A percentile compares a stretch with the other conserved stretches of the same genome.
Conservation (phyloP, 2,113 vertebrate genomes). For the Aptenodytes forsteri region DNA sequence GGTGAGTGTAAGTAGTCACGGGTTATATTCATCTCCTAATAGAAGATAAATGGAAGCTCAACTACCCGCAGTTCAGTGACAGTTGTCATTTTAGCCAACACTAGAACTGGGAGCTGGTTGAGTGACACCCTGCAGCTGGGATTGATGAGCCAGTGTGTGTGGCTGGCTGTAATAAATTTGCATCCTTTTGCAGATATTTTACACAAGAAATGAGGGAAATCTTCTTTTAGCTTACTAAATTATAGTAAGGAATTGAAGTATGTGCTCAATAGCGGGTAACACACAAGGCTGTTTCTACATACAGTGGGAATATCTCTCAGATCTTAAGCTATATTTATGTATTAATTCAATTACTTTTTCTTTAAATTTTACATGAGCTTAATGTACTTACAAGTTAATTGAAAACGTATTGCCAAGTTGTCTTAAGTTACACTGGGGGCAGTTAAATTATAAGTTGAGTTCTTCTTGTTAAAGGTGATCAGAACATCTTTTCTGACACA, state of each 20-base stretch:
- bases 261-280: background rate
- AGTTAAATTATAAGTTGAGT: background rate
- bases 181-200: background rate
- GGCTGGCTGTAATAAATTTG: background rate
- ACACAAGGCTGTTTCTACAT: background rate
- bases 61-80: background rate
- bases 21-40: background rate
- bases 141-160: background rate
- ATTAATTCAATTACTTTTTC: background rate
- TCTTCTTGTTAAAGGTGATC: background rate
- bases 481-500: background rate
- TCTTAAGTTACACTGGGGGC: background rate
- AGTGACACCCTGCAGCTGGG: background rate
- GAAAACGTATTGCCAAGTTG: background rate
- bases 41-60: background rate
- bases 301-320: background rate
- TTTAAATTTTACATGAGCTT: background rate
- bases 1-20: background rate
- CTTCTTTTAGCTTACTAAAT: background rate
- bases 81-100: accelerated
- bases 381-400: background rate
- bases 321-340: background rate
- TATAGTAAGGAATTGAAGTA: background rate
- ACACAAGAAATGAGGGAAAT: background rate
- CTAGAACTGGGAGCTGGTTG: background rate